Percentiles rank a stretch among this genome's conserved stretches.
phyloP scores from a whole-genome alignment of 2,797 vertebrate species.

The Echiichthys vipera region DNA sequence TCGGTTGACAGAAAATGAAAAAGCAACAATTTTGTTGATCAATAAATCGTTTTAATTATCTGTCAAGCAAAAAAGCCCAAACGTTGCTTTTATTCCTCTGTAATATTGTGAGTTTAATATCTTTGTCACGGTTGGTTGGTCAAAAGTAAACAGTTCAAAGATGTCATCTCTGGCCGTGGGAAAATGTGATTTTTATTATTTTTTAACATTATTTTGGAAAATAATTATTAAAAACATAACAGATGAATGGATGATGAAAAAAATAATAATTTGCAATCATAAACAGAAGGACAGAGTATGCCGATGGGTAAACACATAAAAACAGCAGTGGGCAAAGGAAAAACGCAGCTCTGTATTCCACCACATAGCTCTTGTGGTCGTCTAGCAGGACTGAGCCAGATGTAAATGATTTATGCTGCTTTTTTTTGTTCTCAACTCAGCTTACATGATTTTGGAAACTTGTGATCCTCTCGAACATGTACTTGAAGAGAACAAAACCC shows the following conservation, averaged over 20 bases:
- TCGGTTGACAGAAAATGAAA: not conserved
- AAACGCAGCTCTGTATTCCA: constrained; percentile 15
- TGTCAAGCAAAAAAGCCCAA: not conserved
- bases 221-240: not conserved
- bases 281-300: constrained; percentile 1
- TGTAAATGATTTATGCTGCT: constrained; percentile 52
- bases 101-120: not conserved
- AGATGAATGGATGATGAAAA: not conserved
- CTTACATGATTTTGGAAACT: constrained; percentile 48
- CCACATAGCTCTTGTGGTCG: constrained; percentile 18
- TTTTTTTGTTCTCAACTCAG: constrained; percentile 22
- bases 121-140: no score
- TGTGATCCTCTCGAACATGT: constrained; percentile 29
- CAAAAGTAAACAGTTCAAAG: not conserved
- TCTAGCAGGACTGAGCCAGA: constrained; percentile 29
- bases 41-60: no score
- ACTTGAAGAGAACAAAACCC: constrained; percentile 18
- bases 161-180: not conserved
- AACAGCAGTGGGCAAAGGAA: not conserved
- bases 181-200: not conserved
- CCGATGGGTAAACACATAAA: constrained; percentile 7
- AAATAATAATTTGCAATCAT: not conserved
- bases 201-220: not conserved
- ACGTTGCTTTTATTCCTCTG: not conserved
- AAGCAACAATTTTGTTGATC: not conserved